Conservation (phyloP, 2,113 vertebrate genomes). For the Protomyctophum bolini region DNA sequence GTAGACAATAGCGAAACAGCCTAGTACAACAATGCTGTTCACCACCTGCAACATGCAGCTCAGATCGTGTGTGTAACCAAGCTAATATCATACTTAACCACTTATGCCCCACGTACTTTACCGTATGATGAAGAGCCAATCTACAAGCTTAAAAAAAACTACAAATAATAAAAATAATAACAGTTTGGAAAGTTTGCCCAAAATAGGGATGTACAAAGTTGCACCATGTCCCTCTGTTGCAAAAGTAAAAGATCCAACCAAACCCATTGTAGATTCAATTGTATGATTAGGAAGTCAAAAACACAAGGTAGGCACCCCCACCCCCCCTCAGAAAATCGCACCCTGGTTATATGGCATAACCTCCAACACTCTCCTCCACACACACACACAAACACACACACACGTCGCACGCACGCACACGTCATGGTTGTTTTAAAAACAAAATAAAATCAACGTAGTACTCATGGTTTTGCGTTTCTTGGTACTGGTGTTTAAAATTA, state of each 20-base stretch:
- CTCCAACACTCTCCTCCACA: slow-evolving; percentile 1
- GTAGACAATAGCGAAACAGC: too few species aligned
- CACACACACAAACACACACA: not conserved
- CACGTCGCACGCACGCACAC: not conserved
- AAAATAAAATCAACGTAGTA: not conserved
- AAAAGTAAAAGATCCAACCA: not conserved
- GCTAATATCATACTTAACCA: too few species aligned
- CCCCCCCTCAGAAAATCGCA: slow-evolving; percentile 24
- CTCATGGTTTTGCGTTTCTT: slow-evolving; percentile 21
- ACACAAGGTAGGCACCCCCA: not conserved
- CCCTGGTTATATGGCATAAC: slow-evolving; percentile 20
- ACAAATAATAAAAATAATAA: too few species aligned
- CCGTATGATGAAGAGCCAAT: too few species aligned
- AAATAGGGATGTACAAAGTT: too few species aligned
- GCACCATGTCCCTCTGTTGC: too few species aligned
- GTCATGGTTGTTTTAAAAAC: not conserved
- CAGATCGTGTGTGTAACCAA: too few species aligned
- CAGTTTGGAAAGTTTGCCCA: too few species aligned
- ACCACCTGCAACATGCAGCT: too few species aligned
- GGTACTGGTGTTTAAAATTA: slow-evolving; percentile 4
- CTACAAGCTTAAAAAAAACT: too few species aligned
- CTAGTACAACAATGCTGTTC: too few species aligned
- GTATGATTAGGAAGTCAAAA: not conserved
- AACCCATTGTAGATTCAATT: not conserved
- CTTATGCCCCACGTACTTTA: too few species aligned